phyloP scores from a whole-genome alignment of 1,140 invertebrate species.

The Drosophila sp. region DNA sequence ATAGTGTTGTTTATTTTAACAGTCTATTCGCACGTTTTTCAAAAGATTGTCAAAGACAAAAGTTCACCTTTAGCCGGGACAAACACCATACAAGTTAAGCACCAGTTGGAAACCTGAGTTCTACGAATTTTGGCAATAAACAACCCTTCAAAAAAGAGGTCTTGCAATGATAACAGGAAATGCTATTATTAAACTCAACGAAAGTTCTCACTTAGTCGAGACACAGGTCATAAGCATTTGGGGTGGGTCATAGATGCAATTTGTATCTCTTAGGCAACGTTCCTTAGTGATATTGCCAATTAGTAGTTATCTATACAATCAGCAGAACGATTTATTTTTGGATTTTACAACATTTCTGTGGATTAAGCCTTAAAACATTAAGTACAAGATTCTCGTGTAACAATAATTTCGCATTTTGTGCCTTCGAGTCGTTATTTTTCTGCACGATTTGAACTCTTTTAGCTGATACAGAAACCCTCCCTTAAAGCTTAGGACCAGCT shows the following conservation, averaged over 20 bases:
- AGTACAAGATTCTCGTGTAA: too few relatives aligned
- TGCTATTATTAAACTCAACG: not conserved
- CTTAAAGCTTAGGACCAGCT: not conserved
- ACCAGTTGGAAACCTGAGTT: not conserved
- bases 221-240: not conserved
- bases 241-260: too few relatives aligned
- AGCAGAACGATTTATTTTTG: too few relatives aligned
- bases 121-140: not conserved
- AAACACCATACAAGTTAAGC: not conserved
- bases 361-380: too few relatives aligned
- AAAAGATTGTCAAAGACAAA: not conserved
- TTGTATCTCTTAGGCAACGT: too few relatives aligned
- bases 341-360: too few relatives aligned
- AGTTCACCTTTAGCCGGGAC: not conserved
- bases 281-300: too few relatives aligned
- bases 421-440: not conserved
- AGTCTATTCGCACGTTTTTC: not conserved
- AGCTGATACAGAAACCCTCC: not conserved
- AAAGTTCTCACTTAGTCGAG: conserved; percentile 1
- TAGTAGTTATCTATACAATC: too few relatives aligned
- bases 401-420: not conserved
- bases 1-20: not conserved
- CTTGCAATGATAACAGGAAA: not conserved
- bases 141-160: not conserved
- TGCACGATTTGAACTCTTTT: not conserved